Base-by-base conservation (phyloP, 2,113 vertebrate species). In the Strix uralensis region DNA sequence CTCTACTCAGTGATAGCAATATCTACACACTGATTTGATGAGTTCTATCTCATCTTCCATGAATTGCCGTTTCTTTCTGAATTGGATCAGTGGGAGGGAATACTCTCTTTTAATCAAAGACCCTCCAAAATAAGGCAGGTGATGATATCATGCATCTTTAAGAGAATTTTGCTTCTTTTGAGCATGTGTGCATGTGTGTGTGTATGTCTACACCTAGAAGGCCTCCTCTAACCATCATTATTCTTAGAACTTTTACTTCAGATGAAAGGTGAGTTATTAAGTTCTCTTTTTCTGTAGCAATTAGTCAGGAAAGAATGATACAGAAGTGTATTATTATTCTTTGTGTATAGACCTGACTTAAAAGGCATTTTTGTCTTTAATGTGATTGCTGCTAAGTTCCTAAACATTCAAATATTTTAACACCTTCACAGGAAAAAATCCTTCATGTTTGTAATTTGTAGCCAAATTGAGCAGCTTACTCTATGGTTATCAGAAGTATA, bases 401-500 rank as follows among this genome's bases (percentile, higher is more conserved):
- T 62, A 83, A 95, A 88, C 19, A 54, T 82, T 7, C 46, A 75
- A 81, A 87, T 58, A 73, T 5, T 2, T 26, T 90, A 94, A 69
- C 74, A 88, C 49, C 42, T 15, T 88, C n/a, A 46, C 46, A 79
- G 46, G 51, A 92, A 92, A 88, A 89, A 89, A 38, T 40, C 17
- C 75, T 95, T 92, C n/a, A 4, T 59, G 71, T 62, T 73, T 74
- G 38, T 51, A 77, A 96, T 92, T 77, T 91, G 55, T 70, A 88
- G 67, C 71, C 70, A 95, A 94, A 92, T 95, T 88, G 95, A 90
- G 77, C 52, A 91, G 51, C 63, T 66, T 90, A 62, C 42, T 94
- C 29, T 59, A 26, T 9, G n/a, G 70, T 81, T 94, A 95, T 63
- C 51, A 95, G 71, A 88, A 91, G 63, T 59, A 42, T 78, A 92